These are phyloP conservation scores for Cassiopea andromeda DNA, from an alignment of 30 jellyfish, hydroid and myxozoan genomes.

Conservation along the genomic window DNA sequence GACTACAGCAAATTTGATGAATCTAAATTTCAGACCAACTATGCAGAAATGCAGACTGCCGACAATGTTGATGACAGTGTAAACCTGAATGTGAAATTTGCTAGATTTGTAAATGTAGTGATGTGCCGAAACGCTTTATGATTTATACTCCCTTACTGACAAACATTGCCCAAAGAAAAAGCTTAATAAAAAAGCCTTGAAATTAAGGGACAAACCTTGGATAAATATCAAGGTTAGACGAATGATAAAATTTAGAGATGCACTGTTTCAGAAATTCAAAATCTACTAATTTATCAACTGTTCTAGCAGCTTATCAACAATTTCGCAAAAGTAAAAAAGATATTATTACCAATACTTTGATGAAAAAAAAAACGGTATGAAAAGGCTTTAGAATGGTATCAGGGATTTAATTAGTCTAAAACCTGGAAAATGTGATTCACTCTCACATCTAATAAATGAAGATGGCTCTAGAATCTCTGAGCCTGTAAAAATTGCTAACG, in stretches of 20 bases:
- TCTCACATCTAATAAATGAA: neutral
- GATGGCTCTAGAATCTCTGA: slow-evolving; percentile 17
- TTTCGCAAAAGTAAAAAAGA: slow-evolving; percentile 14
- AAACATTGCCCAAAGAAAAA: slow-evolving; percentile 36
- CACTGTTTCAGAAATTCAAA: neutral
- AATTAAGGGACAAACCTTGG: slow-evolving; percentile 9
- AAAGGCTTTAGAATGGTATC: slow-evolving; percentile 18
- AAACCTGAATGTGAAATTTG: slow-evolving; percentile 17
- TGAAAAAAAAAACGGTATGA: slow-evolving; percentile 1
- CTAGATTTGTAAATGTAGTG: neutral
- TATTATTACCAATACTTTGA: slow-evolving; percentile 13
- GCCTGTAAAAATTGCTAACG: slow-evolving; percentile 27
- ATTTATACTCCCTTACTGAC: slow-evolving; percentile 16
- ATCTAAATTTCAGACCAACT: neutral
- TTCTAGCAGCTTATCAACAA: neutral
- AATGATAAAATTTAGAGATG: neutral
- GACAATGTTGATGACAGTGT: neutral
- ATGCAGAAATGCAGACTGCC: slow-evolving; percentile 23
- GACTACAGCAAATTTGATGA: slow-evolving; percentile 9
- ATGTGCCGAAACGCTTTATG: neutral
- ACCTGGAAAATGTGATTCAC: neutral
- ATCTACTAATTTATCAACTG: slow-evolving; percentile 20
- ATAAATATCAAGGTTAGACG: neutral
- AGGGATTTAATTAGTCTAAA: neutral
- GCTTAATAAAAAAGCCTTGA: neutral